A percentile compares a stretch with the other conserved stretches of the same genome.
These are phyloP conservation scores for Orientallactaga bullata DNA, from an alignment of 2,113 vertebrate genomes.

Conservation along the genomic window DNA sequence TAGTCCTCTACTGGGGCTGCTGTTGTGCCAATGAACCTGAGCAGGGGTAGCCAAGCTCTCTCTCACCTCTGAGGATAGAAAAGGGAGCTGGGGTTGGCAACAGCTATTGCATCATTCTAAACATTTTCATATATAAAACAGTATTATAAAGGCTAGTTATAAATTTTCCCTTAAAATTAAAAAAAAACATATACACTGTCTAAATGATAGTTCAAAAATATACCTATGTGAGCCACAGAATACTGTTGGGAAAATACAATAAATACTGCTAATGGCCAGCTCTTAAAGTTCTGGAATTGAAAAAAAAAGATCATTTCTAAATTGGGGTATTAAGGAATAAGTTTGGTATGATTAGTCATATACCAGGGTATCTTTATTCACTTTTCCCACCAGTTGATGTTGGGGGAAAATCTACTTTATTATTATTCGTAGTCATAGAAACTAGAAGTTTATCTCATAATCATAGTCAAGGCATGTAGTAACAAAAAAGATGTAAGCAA, in stretches of 20 bases:
- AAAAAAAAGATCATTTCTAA: constrained; percentile 26
- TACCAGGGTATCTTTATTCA: constrained; percentile 19
- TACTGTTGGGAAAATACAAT: not conserved
- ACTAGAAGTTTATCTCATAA: constrained; percentile 76
- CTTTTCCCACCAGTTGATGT: constrained; percentile 62
- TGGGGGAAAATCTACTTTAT: constrained; percentile 57
- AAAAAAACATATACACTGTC: not conserved
- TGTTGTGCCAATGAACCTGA: not conserved
- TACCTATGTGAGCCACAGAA: not conserved
- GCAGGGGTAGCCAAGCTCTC: not conserved
- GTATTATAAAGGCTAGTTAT: not conserved
- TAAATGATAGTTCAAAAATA: not conserved
- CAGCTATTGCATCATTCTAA: constrained; percentile 25
- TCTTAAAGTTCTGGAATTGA: constrained; percentile 29
- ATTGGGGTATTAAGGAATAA: not conserved
- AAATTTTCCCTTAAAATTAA: not conserved
- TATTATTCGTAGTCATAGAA: constrained; percentile 73
- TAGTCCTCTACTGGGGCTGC: not conserved
- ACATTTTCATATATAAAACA: not conserved
- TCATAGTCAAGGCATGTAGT: constrained; percentile 68
- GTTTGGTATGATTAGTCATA: constrained; percentile 22
- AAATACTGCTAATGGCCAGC: not conserved
- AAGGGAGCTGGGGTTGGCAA: not conserved
- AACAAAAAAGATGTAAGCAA: constrained; percentile 65
- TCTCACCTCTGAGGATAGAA: not conserved